Evolutionary conservation across 2,113 vertebrate genomes (phyloP), one percentile per base, ranked within the genome.

Genomic region (Caretta caretta): DNA sequence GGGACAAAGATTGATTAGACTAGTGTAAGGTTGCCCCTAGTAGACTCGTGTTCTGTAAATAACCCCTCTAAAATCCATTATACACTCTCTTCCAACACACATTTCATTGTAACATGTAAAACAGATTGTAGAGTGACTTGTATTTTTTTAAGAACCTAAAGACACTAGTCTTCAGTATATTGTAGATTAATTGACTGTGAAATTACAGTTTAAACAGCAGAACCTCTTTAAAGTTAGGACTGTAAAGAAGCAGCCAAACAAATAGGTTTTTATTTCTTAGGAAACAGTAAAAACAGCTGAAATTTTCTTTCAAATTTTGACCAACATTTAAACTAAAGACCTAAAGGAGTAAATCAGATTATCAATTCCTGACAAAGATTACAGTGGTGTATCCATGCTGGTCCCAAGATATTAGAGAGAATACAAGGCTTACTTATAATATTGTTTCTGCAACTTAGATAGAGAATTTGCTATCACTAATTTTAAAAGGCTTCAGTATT

Each of bases 171-270:
- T 96, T 56, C 86, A 94, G 42, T 86, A 50, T 53, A 25, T 49
- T 59, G 91, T 97, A 90, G 78, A 96, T 94, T 97, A 97, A 97
- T 94, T 98, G 96, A 93, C 96, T 97, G 90, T 96, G 94, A 96
- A 97, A 95, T 97, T 97, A 96, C 78, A 88, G 87, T 93, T 94
- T 95, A 97, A 97, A 93, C 82, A 90, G 87, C 90, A 89, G 88
- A 96, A 96, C 76, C 83, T 62, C 53, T 94, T 97, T 80, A 89
- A 96, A 96, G 83, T 95, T 93, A 94, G 84, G 62, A 89, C 89
- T 91, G n/a, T 93, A 92, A 94, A 96, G 89, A 84, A 87, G 82
- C 82, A 81, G 92, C 50, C 90, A 95, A 95, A 91, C 93, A 97
- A 96, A 89, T 78, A 56, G 59, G 49, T 62, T 96, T 97, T 96